Evolutionary conservation across 2,888 invertebrate genomes (phyloP), one percentile per base, ranked within the genome.

Genomic region (Spilarctia lutea): DNA sequence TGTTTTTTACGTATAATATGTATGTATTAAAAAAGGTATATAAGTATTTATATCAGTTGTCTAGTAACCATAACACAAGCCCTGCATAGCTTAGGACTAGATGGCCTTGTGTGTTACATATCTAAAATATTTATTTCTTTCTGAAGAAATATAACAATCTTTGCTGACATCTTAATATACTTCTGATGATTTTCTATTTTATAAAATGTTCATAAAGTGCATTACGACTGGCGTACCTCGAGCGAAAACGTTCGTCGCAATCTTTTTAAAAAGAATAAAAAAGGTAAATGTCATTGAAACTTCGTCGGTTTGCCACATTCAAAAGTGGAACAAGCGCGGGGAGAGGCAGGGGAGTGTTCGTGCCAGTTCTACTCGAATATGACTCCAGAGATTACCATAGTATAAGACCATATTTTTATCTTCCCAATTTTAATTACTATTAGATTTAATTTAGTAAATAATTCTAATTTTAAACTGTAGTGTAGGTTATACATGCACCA

Each of bases 301-400:
- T 82, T 77, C 81, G 78, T 85, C 81, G 74, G 79, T 79, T 85
- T 81, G 86, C 75, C 81, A 86, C 83, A 87, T 87, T 87, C 83
- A 85, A 90, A 89, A 88, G 86, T 88, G 80, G 88, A 87, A 81
- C 87, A 83, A 76, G 77, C 75, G 67, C 80, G 78, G 83, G 80
- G 80, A 78, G n/a, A 3, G 24, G 52, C 7, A 56, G 24, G 79
- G 83, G 81, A 80, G 77, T 85, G 89, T 87, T 87, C 86, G 87
- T 87, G 89, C 88, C 87, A 89, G 89, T 89, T 89, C 81, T 78
- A 80, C 81, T 80, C 83, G 45, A 89, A 88, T 89, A 89, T 86
- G 77, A 83, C 81, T 75, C 86, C 85, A 82, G 78, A 81, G 85
- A 83, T 86, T 80, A 85, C 79, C 83, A 81, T 85, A 81, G 77